A percentile compares a stretch with the other conserved stretches of the same genome.
These are phyloP conservation scores for Neopelma chrysocephalum DNA, from an alignment of 2,797 vertebrate species.

Conservation along the genomic window DNA sequence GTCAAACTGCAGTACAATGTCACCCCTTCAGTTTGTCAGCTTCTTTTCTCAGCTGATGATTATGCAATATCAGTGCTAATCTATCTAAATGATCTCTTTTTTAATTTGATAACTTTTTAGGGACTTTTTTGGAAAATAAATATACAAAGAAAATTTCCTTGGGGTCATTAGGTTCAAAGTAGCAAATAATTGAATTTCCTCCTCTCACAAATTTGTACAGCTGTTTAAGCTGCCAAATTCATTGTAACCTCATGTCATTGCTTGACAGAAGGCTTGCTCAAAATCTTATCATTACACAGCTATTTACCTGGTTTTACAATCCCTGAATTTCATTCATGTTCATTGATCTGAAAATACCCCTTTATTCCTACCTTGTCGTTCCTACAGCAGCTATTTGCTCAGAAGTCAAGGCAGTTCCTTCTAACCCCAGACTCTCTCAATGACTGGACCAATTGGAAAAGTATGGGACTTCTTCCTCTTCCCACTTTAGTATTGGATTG, in stretches of 20 bases:
- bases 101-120: background rate
- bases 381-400: background rate
- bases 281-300: background rate
- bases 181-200: background rate
- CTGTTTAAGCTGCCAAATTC: background rate
- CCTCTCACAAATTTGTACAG: background rate
- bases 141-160: background rate
- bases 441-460: background rate
- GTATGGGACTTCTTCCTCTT: background rate
- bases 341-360: background rate
- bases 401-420: background rate
- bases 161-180: background rate
- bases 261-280: background rate
- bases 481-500: fast-evolving
- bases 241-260: background rate
- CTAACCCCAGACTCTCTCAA: background rate
- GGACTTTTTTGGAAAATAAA: background rate
- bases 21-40: background rate
- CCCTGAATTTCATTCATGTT: background rate
- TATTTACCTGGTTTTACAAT: background rate
- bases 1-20: background rate
- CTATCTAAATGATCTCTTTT: background rate
- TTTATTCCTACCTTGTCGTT: background rate
- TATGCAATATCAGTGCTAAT: background rate
- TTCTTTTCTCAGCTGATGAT: background rate